A percentile compares a stretch with the other conserved stretches of the same genome.
Evolutionary conservation across 2,888 invertebrate genomes (phyloP).

Genomic region (Kryphioiulus occultus): DNA sequence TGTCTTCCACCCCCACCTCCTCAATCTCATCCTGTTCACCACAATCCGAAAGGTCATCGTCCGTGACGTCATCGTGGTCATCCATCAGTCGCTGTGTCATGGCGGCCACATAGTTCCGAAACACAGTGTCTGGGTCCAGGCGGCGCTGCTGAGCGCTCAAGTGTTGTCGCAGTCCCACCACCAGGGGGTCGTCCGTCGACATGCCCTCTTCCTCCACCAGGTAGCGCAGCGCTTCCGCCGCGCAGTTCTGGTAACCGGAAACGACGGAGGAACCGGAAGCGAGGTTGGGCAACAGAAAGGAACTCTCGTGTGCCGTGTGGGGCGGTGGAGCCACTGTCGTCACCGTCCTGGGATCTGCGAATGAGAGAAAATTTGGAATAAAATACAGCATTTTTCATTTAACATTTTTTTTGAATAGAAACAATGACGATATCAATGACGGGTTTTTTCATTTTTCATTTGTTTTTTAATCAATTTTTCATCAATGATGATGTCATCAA

Average conservation of each 20-base stretch:
- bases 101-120: not conserved
- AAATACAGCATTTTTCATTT: too few relatives aligned
- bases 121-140: not conserved
- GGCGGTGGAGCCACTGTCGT: too few relatives aligned
- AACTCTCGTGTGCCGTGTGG: too few relatives aligned
- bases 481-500: too few relatives aligned
- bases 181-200: conserved; percentile 31
- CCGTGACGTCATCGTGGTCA: not conserved
- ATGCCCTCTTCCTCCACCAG: conserved; percentile 43
- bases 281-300: not conserved
- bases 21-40: conserved; percentile 21
- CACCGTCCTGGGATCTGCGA: too few relatives aligned
- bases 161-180: conserved; percentile 17
- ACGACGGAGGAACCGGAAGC: not conserved
- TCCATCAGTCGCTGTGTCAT: not conserved
- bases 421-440: too few relatives aligned
- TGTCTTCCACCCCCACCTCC: too few relatives aligned
- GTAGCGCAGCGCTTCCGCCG: conserved; percentile 41
- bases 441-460: too few relatives aligned
- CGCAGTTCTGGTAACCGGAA: conserved; percentile 14
- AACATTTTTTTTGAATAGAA: too few relatives aligned
- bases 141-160: not conserved
- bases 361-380: too few relatives aligned
- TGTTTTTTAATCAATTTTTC: too few relatives aligned
- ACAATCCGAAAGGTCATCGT: too few relatives aligned